These are phyloP conservation scores for Chromobotia macracanthus DNA, from an alignment of 2,797 vertebrate genomes.

Conservation along the genomic window DNA sequence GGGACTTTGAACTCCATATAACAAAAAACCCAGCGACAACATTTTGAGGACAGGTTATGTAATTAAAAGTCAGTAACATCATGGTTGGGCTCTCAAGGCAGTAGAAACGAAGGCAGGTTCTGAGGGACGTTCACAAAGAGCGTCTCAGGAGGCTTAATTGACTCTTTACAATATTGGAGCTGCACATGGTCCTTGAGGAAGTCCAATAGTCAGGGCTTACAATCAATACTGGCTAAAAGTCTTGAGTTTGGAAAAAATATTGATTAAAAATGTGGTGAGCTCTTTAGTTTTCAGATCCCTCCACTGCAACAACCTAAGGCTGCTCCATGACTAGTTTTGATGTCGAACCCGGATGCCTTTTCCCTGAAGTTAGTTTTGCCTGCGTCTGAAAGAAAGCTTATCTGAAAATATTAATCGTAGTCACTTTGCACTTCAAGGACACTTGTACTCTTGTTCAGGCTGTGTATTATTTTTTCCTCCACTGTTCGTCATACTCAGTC, in stretches of 20 bases:
- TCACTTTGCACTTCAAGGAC: conserved; percentile 40
- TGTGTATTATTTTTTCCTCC: not conserved
- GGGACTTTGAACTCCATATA: not conserved
- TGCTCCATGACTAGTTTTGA: not conserved
- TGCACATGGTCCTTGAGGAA: conserved; percentile 2
- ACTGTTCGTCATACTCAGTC: not conserved
- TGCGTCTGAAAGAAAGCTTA: conserved; percentile 1
- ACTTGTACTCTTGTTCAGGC: conserved; percentile 5
- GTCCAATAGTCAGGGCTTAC: not conserved
- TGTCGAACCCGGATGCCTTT: not conserved
- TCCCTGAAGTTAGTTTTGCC: conserved; percentile 4
- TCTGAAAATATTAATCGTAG: not conserved
- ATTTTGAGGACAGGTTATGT: not conserved
- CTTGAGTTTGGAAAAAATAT: conserved; percentile 23
- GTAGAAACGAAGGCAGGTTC: too few species aligned
- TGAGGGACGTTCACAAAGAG: not conserved
- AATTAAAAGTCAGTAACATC: not conserved
- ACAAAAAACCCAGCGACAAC: not conserved
- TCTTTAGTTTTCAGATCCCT: not conserved
- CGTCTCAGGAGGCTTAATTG: not conserved
- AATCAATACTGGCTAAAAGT: conserved; percentile 25
- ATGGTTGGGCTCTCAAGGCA: not conserved
- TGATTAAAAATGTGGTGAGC: not conserved
- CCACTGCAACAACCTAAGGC: not conserved
- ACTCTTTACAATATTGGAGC: not conserved